phyloP scores from a whole-genome alignment of 1,140 invertebrate genomes.

The Saxidomus purpurata region DNA sequence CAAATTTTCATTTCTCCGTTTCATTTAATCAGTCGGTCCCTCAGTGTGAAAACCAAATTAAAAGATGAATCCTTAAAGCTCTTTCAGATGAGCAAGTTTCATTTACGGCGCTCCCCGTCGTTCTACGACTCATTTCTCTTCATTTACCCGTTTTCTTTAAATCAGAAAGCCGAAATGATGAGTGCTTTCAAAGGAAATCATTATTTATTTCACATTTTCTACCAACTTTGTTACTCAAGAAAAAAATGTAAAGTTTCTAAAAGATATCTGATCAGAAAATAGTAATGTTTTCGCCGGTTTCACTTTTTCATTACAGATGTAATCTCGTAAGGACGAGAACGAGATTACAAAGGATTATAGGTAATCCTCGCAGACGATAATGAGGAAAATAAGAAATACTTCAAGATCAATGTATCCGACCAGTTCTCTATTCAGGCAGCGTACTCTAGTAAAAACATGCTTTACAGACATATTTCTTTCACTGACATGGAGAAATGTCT shows the following conservation, averaged over 20 bases:
- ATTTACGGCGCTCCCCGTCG: slow-evolving; percentile 53
- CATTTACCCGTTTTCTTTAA: slow-evolving; percentile 34
- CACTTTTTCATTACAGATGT: slow-evolving; percentile 63
- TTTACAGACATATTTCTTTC: neutral
- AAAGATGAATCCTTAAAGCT: slow-evolving; percentile 40
- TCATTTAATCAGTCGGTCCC: slow-evolving; percentile 46
- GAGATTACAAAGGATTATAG: slow-evolving; percentile 62
- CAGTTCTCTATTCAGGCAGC: neutral
- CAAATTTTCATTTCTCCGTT: slow-evolving; percentile 35
- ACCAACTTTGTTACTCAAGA: slow-evolving; percentile 4
- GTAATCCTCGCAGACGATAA: slow-evolving; percentile 58
- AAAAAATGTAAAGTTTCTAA: neutral
- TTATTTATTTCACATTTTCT: slow-evolving; percentile 21
- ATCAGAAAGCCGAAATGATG: neutral
- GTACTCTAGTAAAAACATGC: neutral
- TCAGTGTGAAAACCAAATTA: slow-evolving; percentile 53
- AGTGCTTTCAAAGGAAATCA: slow-evolving; percentile 10
- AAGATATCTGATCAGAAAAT: slow-evolving; percentile 29
- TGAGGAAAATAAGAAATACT: slow-evolving; percentile 55
- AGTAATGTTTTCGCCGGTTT: slow-evolving; percentile 51
- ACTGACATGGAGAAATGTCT: neutral
- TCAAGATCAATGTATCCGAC: slow-evolving; percentile 49
- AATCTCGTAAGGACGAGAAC: slow-evolving; percentile 67
- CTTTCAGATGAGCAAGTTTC: slow-evolving; percentile 36
- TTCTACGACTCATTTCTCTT: slow-evolving; percentile 33